Evolutionary conservation across 2,797 vertebrate species (phyloP).

Genomic region (Cercopithecus mitis): DNA sequence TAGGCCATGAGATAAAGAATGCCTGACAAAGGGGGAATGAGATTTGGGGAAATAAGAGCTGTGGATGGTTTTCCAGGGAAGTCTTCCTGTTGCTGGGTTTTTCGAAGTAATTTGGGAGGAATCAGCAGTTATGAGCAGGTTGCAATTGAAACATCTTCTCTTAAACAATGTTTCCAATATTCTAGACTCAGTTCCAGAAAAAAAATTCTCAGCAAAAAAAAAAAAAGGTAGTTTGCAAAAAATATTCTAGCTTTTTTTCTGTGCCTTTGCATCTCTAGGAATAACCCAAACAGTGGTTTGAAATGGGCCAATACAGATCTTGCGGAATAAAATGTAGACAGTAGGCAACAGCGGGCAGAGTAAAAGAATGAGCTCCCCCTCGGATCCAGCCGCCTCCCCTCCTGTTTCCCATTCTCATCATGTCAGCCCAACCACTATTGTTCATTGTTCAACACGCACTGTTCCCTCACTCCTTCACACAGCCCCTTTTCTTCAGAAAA

Average conservation of each 20-base stretch:
- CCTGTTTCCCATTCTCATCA: neutral
- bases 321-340: neutral
- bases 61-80: slow-evolving; percentile 37
- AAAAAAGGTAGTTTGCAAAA: neutral
- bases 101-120: slow-evolving; percentile 36
- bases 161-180: slow-evolving; percentile 14
- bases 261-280: neutral
- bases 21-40: slow-evolving; percentile 31
- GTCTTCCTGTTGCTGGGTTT: slow-evolving; percentile 1
- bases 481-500: slow-evolving; percentile 23
- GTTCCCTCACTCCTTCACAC: neutral
- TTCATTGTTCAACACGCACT: neutral
- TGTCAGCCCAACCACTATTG: neutral
- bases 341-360: neutral
- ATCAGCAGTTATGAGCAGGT: neutral
- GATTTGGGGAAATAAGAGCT: slow-evolving; percentile 1
- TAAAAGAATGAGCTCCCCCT: neutral
- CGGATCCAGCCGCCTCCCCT: neutral
- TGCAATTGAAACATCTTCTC: slow-evolving; percentile 39
- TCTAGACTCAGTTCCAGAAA: neutral
- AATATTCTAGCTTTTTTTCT: neutral
- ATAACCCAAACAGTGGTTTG: neutral
- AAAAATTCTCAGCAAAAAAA: neutral
- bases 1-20: slow-evolving; percentile 30
- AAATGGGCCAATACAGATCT: neutral